Percentiles rank a stretch among this genome's conserved stretches.
Evolutionary conservation across 2,888 invertebrate species (phyloP).

Genomic region (Agonopterix arenella): DNA sequence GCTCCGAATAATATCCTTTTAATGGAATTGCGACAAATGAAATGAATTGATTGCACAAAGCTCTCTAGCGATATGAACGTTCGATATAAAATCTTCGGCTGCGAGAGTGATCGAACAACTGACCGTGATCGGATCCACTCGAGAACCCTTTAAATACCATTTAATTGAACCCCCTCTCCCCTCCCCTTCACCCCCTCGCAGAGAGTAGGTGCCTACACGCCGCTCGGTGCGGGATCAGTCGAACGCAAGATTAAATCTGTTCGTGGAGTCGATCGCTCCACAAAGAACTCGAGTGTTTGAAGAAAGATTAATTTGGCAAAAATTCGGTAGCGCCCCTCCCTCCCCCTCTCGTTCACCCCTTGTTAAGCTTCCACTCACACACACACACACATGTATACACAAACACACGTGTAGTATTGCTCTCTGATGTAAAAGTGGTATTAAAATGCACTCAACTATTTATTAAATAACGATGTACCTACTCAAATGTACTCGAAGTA

Average conservation of each 20-base stretch:
- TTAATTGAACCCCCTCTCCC: too few relatives aligned
- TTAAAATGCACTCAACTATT: too few relatives aligned
- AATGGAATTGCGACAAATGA: too few relatives aligned
- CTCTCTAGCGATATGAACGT: too few relatives aligned
- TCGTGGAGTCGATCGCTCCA: constrained; percentile 37
- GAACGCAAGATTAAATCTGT: constrained; percentile 49
- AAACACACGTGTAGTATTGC: background rate
- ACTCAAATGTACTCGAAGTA: too few relatives aligned
- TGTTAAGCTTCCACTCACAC: background rate
- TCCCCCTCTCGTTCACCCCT: background rate
- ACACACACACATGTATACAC: background rate
- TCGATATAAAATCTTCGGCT: too few relatives aligned
- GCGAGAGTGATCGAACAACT: too few relatives aligned
- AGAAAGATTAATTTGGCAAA: constrained; percentile 68
- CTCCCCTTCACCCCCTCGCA: background rate
- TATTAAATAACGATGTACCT: too few relatives aligned
- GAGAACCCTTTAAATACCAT: too few relatives aligned
- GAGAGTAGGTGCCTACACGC: background rate
- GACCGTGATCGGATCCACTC: too few relatives aligned
- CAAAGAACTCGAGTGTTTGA: constrained; percentile 65
- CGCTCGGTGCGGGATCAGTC: background rate
- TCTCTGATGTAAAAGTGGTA: background rate
- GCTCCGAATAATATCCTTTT: too few relatives aligned
- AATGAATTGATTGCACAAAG: too few relatives aligned
- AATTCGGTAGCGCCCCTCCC: constrained; percentile 27